Percentiles rank a stretch among this genome's conserved stretches.
These are phyloP conservation scores for Dolichallabes microphthalmus DNA, from an alignment of 2,113 vertebrate species.

Conservation along the genomic window DNA sequence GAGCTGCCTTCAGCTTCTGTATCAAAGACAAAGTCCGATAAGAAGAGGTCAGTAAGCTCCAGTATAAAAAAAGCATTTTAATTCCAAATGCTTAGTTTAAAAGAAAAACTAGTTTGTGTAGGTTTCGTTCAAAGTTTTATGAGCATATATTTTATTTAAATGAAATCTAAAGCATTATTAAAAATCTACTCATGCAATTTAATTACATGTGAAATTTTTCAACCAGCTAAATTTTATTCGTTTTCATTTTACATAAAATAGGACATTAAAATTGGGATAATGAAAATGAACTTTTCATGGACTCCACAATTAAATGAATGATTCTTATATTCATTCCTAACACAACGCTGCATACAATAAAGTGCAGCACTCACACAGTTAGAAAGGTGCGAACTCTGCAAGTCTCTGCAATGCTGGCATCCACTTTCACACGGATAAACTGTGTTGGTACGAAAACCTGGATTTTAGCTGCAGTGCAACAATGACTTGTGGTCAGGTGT, in stretches of 20 bases:
- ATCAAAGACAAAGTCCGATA: slow-evolving; percentile 53
- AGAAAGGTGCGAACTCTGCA: neutral
- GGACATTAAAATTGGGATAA: no score
- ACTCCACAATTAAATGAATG: neutral
- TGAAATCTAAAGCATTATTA: neutral
- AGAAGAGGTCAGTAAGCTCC: neutral
- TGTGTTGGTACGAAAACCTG: slow-evolving; percentile 3
- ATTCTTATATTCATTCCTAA: slow-evolving; percentile 13
- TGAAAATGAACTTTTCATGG: no score
- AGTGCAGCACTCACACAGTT: neutral
- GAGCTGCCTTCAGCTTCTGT: slow-evolving; percentile 87
- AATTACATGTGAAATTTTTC: neutral
- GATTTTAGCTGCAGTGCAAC: neutral
- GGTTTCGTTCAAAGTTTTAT: neutral
- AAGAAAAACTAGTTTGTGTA: neutral
- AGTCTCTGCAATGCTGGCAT: neutral
- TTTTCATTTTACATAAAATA: neutral
- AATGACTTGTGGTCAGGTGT: slow-evolving; percentile 2
- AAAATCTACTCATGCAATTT: neutral
- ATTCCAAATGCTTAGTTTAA: neutral
- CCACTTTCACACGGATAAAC: neutral
- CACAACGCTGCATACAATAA: neutral
- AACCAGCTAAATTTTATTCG: neutral
- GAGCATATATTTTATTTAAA: neutral
- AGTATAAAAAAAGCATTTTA: neutral